Conservation (phyloP, 1,140 invertebrate genomes). For the Rhizoglyphus robini region DNA sequence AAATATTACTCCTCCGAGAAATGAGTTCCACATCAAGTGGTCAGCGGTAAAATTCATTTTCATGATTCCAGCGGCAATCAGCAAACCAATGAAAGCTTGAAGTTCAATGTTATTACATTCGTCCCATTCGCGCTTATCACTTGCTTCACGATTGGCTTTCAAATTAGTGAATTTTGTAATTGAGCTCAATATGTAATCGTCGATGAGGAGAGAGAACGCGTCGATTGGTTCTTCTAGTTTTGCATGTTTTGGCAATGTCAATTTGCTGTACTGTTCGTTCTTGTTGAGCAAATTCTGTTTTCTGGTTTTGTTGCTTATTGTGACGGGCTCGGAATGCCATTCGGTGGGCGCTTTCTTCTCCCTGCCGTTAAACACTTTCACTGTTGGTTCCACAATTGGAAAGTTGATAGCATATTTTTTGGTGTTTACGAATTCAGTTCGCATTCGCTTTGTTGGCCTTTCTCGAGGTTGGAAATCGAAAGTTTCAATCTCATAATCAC, state of each 20-base stretch:
- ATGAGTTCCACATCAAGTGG: constrained; percentile 7
- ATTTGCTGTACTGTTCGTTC: neutral
- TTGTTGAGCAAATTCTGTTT: neutral
- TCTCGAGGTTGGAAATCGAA: neutral
- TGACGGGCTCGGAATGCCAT: neutral
- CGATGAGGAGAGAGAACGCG: neutral
- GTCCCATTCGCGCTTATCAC: neutral
- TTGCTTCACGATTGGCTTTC: no score
- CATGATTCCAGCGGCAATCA: constrained; percentile 16
- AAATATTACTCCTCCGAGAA: constrained; percentile 20
- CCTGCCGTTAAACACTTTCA: neutral
- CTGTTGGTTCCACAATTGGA: neutral
- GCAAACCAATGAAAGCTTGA: constrained; percentile 21
- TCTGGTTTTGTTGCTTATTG: neutral
- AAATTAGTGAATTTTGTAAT: neutral
- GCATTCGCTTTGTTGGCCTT: neutral
- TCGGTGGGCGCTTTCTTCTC: neutral
- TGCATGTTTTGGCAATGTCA: neutral
- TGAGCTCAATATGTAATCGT: neutral
- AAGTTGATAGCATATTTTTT: neutral
- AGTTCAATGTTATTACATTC: constrained; percentile 1
- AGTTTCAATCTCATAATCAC: neutral
- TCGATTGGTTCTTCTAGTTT: neutral
- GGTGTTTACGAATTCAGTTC: no score
- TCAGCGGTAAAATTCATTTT: constrained; percentile 6